Base-by-base conservation (phyloP, 2,888 invertebrate genomes). In the Tholera decimalis region DNA sequence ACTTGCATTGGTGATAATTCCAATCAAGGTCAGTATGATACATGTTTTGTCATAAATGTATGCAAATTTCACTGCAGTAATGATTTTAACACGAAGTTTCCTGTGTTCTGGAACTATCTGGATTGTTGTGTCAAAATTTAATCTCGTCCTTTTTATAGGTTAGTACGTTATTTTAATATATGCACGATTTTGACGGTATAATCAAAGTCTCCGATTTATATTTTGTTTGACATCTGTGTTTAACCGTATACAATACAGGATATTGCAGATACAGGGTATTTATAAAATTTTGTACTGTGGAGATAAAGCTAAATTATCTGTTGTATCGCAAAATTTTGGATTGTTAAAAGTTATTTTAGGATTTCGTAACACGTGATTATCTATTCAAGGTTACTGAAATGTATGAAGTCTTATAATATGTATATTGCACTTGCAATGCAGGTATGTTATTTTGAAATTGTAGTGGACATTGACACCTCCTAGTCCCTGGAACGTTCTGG, bases 21-120 rank as follows among this genome's bases (percentile, higher is more conserved):
- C 18, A 13, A 9, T 39, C 71, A 74, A 65, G 65, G 74, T 37
- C 62, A 49, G 47, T 43, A 41, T 60, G 60, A 55, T 66, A n/a
- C 44, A 58, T 37, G 33, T 33, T 22, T 41, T 69, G 41, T 54
- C 33, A 24, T 65, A 33, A n/a, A n/a, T 44, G 33, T 20, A 26
- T 64, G 46, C 65, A 56, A 6, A n/a, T 28, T 46, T n/a, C 37
- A 49, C 26, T 64, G 59, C 73, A 60, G 15, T 60, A 69, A 59
- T 58, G n/a, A 46, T 15, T 46, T 22, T 41, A 41, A 24, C 20
- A 6, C 41, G 37, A 20, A 7, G 28, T 30, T 74, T 74, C 54
- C 65, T 57, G 30, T 39, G 20, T 13, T 37, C 39, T 33, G n/a
- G 28, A 50, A 58, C 20, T 43, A 24, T 35, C 39, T 50, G 26